A percentile compares a stretch with the other conserved stretches of the same genome.
These are phyloP conservation scores for Sebastes schlegelii DNA, from an alignment of 2,113 vertebrate genomes.

Conservation along the genomic window DNA sequence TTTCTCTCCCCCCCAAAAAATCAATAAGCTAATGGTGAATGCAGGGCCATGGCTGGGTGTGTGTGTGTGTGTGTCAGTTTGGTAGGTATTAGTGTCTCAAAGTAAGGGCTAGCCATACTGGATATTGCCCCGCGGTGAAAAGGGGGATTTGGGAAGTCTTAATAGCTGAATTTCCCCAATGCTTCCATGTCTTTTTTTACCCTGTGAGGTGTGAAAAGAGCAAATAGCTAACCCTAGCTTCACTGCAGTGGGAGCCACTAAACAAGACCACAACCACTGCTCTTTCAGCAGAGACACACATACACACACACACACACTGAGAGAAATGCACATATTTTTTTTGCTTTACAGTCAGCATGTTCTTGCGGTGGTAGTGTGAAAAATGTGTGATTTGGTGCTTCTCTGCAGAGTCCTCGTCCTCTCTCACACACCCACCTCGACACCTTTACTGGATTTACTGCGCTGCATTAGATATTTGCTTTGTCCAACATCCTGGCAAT, in stretches of 20 bases:
- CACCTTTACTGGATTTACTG: conserved; percentile 73
- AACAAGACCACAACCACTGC: conserved; percentile 46
- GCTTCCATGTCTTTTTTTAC: conserved; percentile 49
- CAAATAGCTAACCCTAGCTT: conserved; percentile 69
- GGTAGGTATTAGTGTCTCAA: conserved; percentile 58
- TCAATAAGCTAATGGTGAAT: conserved; percentile 80
- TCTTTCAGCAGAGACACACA: conserved; percentile 24
- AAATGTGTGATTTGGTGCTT: conserved; percentile 69
- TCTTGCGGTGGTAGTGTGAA: conserved; percentile 62
- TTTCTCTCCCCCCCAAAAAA: conserved; percentile 54
- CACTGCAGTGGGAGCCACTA: conserved; percentile 58
- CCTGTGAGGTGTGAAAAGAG: conserved; percentile 73
- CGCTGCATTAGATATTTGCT: conserved; percentile 73
- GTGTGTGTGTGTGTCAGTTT: conserved; percentile 49
- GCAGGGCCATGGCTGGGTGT: conserved; percentile 45
- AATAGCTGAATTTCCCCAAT: conserved; percentile 70
- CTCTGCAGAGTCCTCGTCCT: conserved; percentile 61
- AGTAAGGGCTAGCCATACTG: conserved; percentile 38
- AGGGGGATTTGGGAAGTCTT: conserved; percentile 70
- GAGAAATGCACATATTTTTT: conserved; percentile 33
- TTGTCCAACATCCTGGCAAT: conserved; percentile 78
- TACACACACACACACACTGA: conserved; percentile 13
- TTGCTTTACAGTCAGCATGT: conserved; percentile 70
- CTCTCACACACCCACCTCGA: conserved; percentile 19
- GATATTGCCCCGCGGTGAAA: conserved; percentile 65